These are phyloP conservation scores for Notothenia coriiceps DNA, from an alignment of 2,113 vertebrate genomes.

Conservation along the genomic window DNA sequence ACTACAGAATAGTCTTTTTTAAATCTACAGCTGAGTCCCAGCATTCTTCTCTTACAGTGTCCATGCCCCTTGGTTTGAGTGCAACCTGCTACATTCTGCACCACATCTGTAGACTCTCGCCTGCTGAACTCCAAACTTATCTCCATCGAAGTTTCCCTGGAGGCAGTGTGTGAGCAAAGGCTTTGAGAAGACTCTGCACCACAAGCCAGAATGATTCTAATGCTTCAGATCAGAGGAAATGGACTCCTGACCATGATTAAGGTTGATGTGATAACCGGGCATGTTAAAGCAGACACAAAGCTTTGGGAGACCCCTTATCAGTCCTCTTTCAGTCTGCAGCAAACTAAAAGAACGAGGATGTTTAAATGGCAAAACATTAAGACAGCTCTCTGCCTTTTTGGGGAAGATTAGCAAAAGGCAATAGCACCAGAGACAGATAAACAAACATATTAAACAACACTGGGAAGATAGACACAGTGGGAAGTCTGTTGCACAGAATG, in stretches of 20 bases:
- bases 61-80: conserved; percentile 51
- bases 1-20: conserved; percentile 47
- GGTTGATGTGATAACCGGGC: conserved; percentile 65
- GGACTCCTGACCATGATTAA: conserved; percentile 73
- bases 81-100: conserved; percentile 37
- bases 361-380: conserved; percentile 49
- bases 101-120: conserved; percentile 51
- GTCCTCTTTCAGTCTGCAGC: conserved; percentile 42
- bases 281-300: conserved; percentile 53
- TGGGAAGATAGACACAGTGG: conserved; percentile 50
- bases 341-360: conserved; percentile 40
- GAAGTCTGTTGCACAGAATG: conserved; percentile 41
- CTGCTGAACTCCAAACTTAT: conserved; percentile 63
- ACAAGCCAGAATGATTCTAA: conserved; percentile 66
- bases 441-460: conserved; percentile 67
- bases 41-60: conserved; percentile 11
- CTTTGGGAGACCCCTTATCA: conserved; percentile 42
- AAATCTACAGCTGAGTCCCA: conserved; percentile 54
- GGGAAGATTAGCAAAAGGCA: conserved; percentile 64
- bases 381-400: conserved; percentile 30
- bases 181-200: conserved; percentile 51
- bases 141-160: conserved; percentile 56
- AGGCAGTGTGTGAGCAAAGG: conserved; percentile 36
- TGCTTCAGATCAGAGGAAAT: conserved; percentile 71
- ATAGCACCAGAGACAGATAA: conserved; percentile 59